Evolutionary conservation across 1,140 invertebrate species (phyloP).

Genomic region (Colletes gigas): DNA sequence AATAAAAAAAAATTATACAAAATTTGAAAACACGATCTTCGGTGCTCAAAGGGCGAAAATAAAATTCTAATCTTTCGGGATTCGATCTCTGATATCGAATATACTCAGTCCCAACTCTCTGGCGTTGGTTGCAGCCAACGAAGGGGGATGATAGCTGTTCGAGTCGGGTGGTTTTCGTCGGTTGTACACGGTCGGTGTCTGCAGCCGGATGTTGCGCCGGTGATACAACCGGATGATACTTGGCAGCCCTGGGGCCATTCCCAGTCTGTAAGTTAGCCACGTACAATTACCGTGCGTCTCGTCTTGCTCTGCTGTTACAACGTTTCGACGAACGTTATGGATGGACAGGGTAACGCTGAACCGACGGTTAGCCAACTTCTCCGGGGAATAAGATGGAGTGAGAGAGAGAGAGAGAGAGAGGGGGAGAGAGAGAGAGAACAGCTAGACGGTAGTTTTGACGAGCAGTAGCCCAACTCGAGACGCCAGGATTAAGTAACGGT

Average conservation of each 20-base stretch:
- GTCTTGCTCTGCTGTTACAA: conserved; percentile 66
- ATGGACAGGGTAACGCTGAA: conserved; percentile 65
- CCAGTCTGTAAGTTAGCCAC: conserved; percentile 75
- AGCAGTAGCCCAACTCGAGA: neutral
- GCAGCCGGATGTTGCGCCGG: conserved; percentile 67
- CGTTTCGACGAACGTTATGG: conserved; percentile 71
- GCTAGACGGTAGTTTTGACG: conserved; percentile 21
- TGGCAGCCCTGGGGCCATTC: conserved; percentile 71
- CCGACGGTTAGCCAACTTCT: conserved; percentile 53
- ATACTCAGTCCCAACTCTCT: conserved; percentile 31
- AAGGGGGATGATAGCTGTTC: conserved; percentile 42
- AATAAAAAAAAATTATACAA: too few species aligned
- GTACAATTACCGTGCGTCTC: conserved; percentile 78
- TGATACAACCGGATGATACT: conserved; percentile 73
- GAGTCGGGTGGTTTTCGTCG: conserved; percentile 65
- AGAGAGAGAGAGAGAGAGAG: neutral
- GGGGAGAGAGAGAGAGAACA: neutral
- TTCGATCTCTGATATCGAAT: too few species aligned
- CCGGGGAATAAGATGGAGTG: conserved; percentile 18
- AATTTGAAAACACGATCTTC: too few species aligned
- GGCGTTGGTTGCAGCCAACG: conserved; percentile 47
- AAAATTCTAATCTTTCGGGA: too few species aligned
- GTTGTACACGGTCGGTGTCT: conserved; percentile 64
- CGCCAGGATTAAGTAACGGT: neutral
- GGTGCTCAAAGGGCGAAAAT: too few species aligned